These are phyloP conservation scores for Ganaspis sp. DNA, from an alignment of 1,140 invertebrate genomes.

Conservation along the genomic window DNA sequence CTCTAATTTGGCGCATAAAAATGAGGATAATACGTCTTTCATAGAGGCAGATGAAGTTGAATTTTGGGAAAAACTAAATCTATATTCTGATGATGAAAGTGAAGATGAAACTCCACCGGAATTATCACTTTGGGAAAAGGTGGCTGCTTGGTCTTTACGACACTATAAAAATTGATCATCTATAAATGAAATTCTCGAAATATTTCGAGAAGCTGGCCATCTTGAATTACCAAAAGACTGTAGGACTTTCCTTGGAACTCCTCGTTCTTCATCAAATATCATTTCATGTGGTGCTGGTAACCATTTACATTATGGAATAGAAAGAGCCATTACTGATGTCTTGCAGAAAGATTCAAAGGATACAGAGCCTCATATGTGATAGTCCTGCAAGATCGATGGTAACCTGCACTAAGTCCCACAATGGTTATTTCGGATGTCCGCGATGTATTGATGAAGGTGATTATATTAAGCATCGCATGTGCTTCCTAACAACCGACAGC, in stretches of 20 bases:
- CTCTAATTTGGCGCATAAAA: too few relatives aligned
- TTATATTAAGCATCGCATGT: background rate
- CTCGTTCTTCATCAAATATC: background rate
- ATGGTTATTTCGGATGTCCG: constrained; percentile 17
- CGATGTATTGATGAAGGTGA: constrained; percentile 14
- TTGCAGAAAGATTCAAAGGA: too few relatives aligned
- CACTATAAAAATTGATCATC: background rate
- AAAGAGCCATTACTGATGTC: too few relatives aligned
- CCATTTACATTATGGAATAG: background rate
- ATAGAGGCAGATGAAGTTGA: background rate
- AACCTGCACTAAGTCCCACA: background rate
- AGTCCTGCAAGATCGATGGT: background rate
- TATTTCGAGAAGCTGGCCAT: background rate
- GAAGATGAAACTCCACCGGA: background rate
- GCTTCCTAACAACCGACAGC: constrained; percentile 22
- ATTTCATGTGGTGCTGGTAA: background rate
- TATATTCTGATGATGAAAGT: background rate
- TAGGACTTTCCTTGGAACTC: background rate
- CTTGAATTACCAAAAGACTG: background rate
- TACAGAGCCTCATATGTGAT: too few relatives aligned
- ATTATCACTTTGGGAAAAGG: background rate
- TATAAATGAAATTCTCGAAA: background rate
- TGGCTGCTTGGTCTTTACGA: background rate
- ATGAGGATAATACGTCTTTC: too few relatives aligned
- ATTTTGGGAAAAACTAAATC: background rate